Evolutionary conservation across 1,140 invertebrate genomes (phyloP).

Genomic region (roundworm (Caenorhabditis elegans)): WBcel235 BX284605.5:7145501-7146000

Average conservation of each 20-base stretch:
- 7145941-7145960: not conserved
- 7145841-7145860: not conserved
- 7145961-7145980: not conserved
- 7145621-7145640: too few relatives aligned
- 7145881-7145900: conserved; percentile 15
- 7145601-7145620: too few relatives aligned
- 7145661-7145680: too few relatives aligned
- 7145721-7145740: not conserved
- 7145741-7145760: not conserved
- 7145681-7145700: too few relatives aligned
- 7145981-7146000: conserved; percentile 35
- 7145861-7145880: too few relatives aligned
- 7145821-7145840: not conserved
- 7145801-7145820: not conserved
- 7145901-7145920: not conserved
- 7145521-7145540: too few relatives aligned
- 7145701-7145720: too few relatives aligned
- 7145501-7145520: too few relatives aligned
- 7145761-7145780: not conserved
- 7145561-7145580: too few relatives aligned
- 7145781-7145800: not conserved
- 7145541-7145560: too few relatives aligned
- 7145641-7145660: too few relatives aligned
- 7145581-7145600: too few relatives aligned
- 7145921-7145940: not conserved